These are phyloP conservation scores for crab-eating macaque (Macaca fascicularis) DNA, from an alignment of 2,113 vertebrate genomes.

Conservation along the genomic window T2T-MFA8v1.1 NC_088386.1:121908001-121908500, in stretches of 20 bases:
- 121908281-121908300: neutral
- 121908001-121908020: neutral
- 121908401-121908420: neutral
- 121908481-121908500: neutral
- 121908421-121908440: neutral
- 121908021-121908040: neutral
- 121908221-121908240: neutral
- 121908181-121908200: no score
- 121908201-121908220: neutral
- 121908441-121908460: neutral
- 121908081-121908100: neutral
- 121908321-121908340: neutral
- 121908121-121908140: neutral
- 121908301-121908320: neutral
- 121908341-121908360: neutral
- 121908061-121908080: neutral
- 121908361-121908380: neutral
- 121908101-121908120: neutral
- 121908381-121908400: neutral
- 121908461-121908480: neutral
- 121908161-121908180: neutral
- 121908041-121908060: neutral
- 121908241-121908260: neutral
- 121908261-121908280: neutral
- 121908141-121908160: neutral